Evolutionary conservation across 2,113 vertebrate genomes (phyloP), one percentile per base, ranked within the genome.

Genomic region (Marmota monax): DNA sequence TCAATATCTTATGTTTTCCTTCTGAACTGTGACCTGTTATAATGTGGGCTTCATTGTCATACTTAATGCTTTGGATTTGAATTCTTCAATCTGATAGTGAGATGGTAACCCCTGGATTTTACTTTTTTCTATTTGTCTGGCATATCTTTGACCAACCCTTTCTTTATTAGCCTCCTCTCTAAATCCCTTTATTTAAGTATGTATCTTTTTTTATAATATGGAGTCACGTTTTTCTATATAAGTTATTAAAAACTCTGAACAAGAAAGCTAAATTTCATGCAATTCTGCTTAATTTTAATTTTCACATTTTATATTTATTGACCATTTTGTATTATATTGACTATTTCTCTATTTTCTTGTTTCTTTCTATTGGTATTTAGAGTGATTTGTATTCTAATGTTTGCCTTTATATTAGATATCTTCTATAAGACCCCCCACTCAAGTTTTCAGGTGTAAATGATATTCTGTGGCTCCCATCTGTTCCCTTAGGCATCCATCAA

Each of bases 231-330:
- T 82, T 96, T 82, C 78, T 93, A 90, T 73, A 39, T 67, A 29
- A 86, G 34, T 77, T 87, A 79, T 83, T 74, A 74, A 73, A 85
- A 97, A 86, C 65, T 73, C 6, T 85, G 72, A 85, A 74, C 14
- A 79, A 73, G 20, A 58, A 16, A 92, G 42, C 7, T 56, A 94
- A 88, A 69, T 51, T 61, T 2, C 10, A 16, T 92, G 63, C 51
- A 39, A 85, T 77, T 82, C 13, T 82, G 37, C 42, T 83, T 88
- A 58, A 9, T 83, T 58, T 88, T 77, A 65, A 39, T 20, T 85
- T 20, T 76, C 48, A 23, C 84, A 65, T 65, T 72, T 82, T 96
- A 18, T 70, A 51, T 67, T 93, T 92, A n/a, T 93, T 93, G 63
- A n/a, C 22, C 4, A 32, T 77, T 11, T 69, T 20, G 17, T 85